Conservation (phyloP, 2,113 vertebrate genomes). For the Meleagris gallopavo region DNA sequence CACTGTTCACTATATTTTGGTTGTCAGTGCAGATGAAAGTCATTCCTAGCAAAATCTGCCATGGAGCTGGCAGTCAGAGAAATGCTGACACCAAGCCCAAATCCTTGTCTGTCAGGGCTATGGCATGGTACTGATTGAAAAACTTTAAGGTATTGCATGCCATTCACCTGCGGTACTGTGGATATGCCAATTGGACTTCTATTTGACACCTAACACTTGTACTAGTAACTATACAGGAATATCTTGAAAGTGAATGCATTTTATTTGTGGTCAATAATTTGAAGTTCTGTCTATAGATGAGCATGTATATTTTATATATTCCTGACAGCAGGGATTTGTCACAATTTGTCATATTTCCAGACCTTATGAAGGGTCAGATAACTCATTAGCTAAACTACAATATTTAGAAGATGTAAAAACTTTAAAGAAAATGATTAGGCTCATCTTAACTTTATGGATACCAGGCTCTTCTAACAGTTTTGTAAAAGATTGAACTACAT, state of each 20-base stretch:
- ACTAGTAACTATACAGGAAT: neutral
- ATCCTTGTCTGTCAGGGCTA: slow-evolving; percentile 3
- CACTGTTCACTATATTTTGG: slow-evolving; percentile 16
- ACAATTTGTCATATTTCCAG: neutral
- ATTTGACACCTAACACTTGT: neutral
- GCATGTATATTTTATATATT: neutral
- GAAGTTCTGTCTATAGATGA: neutral
- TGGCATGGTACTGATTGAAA: neutral
- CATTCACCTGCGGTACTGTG: neutral
- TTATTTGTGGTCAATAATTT: neutral
- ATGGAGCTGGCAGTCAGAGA: slow-evolving; percentile 22
- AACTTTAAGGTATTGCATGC: neutral
- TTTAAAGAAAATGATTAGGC: neutral
- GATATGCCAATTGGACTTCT: neutral
- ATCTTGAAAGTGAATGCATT: neutral
- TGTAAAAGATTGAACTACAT: neutral
- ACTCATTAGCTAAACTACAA: neutral
- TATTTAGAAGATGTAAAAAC: neutral
- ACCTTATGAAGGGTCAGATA: neutral
- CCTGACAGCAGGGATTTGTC: neutral
- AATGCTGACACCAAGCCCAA: neutral
- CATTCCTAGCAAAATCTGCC: slow-evolving; percentile 25
- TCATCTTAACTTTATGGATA: neutral
- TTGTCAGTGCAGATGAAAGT: slow-evolving; percentile 43
- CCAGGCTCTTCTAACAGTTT: neutral